Percentiles rank a stretch among this genome's conserved stretches.
These are phyloP conservation scores for Drosophila quinaria DNA, from an alignment of 2,888 invertebrate genomes.

Conservation along the genomic window DNA sequence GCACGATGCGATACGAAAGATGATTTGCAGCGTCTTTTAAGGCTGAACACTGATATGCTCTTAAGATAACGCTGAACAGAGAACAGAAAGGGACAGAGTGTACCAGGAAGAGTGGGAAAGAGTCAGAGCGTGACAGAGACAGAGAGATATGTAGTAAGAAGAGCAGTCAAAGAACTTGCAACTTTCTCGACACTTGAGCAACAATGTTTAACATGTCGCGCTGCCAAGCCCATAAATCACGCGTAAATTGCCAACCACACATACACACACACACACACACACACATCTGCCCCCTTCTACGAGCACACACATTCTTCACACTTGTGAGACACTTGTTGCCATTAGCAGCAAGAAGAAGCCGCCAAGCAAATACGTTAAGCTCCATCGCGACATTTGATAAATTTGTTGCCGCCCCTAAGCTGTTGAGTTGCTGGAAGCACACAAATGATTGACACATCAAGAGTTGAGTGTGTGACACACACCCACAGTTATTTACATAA, in stretches of 20 bases:
- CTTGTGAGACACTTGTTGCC: constrained; percentile 65
- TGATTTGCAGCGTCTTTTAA: constrained; percentile 61
- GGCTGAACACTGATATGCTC: constrained; percentile 70
- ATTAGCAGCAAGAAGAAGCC: constrained; percentile 46
- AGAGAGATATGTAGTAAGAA: too few relatives aligned
- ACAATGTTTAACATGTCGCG: constrained; percentile 47
- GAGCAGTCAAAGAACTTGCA: constrained; percentile 17
- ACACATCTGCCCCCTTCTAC: background rate
- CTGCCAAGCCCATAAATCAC: constrained; percentile 63
- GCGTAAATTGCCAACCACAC: constrained; percentile 44
- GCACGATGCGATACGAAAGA: constrained; percentile 40
- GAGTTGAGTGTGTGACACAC: constrained; percentile 27
- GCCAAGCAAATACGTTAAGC: constrained; percentile 37
- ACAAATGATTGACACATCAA: constrained; percentile 65
- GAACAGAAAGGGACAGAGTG: background rate
- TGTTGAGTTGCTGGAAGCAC: constrained; percentile 17
- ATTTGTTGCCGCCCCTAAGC: constrained; percentile 46
- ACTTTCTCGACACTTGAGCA: constrained; percentile 26
- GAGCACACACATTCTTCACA: constrained; percentile 2
- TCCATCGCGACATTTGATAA: constrained; percentile 36
- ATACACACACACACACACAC: constrained; percentile 1
- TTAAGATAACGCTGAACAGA: constrained; percentile 58
- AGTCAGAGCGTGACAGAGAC: background rate
- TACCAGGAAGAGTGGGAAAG: background rate
- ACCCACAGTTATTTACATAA: constrained; percentile 16